A percentile compares a stretch with the other conserved stretches of the same genome.
These are phyloP conservation scores for Delia radicum DNA, from an alignment of 1,140 invertebrate genomes.

Conservation along the genomic window DNA sequence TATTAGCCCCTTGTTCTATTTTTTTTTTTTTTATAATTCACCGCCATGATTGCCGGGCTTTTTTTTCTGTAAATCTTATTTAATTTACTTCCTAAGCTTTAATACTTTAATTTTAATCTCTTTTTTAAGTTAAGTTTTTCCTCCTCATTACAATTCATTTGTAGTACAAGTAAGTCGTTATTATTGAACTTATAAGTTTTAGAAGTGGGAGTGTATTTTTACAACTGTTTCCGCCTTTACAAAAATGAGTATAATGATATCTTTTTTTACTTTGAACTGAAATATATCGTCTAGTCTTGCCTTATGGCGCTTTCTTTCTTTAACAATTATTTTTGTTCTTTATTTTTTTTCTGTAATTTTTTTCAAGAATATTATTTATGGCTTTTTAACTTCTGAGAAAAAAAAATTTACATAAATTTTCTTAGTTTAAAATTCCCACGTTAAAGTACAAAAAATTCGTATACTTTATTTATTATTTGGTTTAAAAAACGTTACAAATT, in stretches of 20 bases:
- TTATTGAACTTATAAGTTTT: neutral
- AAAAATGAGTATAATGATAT: neutral
- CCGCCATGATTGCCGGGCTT: no score
- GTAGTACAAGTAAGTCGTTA: no score
- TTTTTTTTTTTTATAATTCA: neutral
- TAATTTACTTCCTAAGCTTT: neutral
- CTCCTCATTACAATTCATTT: neutral
- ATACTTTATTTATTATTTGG: constrained; percentile 17
- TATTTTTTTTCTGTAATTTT: neutral
- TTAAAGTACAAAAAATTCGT: neutral
- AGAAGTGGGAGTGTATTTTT: neutral
- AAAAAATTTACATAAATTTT: no score
- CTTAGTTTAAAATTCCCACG: neutral
- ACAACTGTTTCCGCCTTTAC: neutral
- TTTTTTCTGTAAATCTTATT: neutral
- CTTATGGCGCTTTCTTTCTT: neutral
- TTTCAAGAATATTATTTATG: neutral
- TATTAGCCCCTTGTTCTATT: neutral
- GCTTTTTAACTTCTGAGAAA: neutral
- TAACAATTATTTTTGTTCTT: no score
- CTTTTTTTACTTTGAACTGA: neutral
- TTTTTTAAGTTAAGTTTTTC: neutral
- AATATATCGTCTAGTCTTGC: neutral
- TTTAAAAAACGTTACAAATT: no score
- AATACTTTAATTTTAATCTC: neutral